Evolutionary conservation across 2,797 vertebrate species (phyloP), one percentile per base, ranked within the genome.

Genomic region (Gymnoscopelus braueri): DNA sequence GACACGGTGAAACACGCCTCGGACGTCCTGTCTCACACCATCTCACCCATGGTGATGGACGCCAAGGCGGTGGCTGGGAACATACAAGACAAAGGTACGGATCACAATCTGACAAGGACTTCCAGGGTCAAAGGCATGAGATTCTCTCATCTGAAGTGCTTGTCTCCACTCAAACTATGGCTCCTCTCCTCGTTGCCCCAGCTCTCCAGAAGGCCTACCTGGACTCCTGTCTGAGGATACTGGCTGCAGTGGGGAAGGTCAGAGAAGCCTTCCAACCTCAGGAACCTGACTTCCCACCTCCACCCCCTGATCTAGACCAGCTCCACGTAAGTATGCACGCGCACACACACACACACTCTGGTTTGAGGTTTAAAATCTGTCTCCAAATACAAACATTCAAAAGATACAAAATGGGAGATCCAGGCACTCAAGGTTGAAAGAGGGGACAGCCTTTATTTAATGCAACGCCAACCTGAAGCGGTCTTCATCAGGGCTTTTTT

Each of bases 11-110:
- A 98, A 88, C 95, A 94, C 0, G 98, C 97, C 8, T 98, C 97
- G 32, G 97, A 99, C 65, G 93, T 96, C 74, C 87, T 99, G 47
- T 98, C 96, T 80, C 97, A 96, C 92, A 98, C 98, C 48, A 98
- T 99, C 82, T 97, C 97, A 0, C 98, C 98, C 0, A 99, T 99
- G 98, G 98, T 99, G 73, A 96, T 98, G 95, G 96, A 97, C 15
- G 98, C 98, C 12, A 99, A 99, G 90, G 96, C 96, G 2, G 97
- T 99, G 70, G 97, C 98, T 13, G 96, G 97, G 57, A 98, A 97
- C 89, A 99, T 99, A 79, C 97, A 97, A 73, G 95, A 98, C 80
- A 97, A 97, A 86, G 96, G 98, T 99, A 93, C 80, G 24, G 15
- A 24, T 23, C 63, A 50, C 58, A 35, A 44, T 44, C 39, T 44